Evolutionary conservation across 2,113 vertebrate genomes (phyloP), one percentile per base, ranked within the genome.

Genomic region (Eretmochelys imbricata): DNA sequence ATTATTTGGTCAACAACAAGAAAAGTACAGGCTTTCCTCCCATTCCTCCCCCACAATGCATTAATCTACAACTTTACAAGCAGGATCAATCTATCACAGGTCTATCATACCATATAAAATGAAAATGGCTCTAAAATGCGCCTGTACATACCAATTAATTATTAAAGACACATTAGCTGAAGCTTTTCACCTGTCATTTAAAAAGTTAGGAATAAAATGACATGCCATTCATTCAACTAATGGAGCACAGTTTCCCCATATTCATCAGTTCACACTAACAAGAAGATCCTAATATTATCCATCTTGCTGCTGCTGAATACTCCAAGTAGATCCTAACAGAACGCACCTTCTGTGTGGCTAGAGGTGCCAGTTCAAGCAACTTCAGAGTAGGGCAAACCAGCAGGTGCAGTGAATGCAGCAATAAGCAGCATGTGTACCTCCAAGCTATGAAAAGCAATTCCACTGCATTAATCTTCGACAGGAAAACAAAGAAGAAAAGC

Each of bases 71-170:
- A 90, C 86, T 94, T 84, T 86, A 93, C 91, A 94, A 96, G 93
- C 84, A 29, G 80, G 10, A 80, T 89, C 93, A 97, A 98, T 98
- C 97, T 97, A 97, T 98, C 97, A 97, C 95, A 97, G 96, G 65
- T 92, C 96, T 96, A 97, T 97, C 96, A 94, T 88, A 94, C 80
- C 92, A 92, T 91, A 96, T 89, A 95, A 97, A 97, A 97, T 92
- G 89, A 97, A 97, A 98, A 97, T 94, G 93, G 93, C 91, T 97
- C 19, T 10, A 96, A 97, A 95, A 97, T 95, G 89, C 91, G 93
- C 87, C 94, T 93, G 88, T 93, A 93, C 89, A 94, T 88, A 93
- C 87, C 92, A 93, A 97, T 97, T 97, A 98, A 98, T 97, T 97
- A 97, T 97, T 98, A 93, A 97, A 96, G 89, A 51, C 91, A 48